phyloP scores from a whole-genome alignment of 2,888 invertebrate species.

The Sylvicola cinctus region DNA sequence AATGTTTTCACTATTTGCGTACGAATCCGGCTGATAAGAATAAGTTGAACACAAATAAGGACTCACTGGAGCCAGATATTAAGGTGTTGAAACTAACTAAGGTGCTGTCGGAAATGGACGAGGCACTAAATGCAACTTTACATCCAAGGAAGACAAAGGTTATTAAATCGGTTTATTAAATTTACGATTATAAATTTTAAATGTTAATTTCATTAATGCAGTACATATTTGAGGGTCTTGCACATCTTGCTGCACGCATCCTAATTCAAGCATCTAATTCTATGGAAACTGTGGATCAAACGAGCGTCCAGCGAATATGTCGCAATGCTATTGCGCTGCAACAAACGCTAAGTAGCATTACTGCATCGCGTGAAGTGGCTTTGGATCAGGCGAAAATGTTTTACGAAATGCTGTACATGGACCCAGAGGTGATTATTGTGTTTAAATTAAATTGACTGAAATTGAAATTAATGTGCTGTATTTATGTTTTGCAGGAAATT shows the following conservation, averaged over 20 bases:
- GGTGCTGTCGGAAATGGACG: conserved; percentile 57
- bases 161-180: too few species aligned
- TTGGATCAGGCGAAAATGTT: conserved; percentile 78
- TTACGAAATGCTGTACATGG: conserved; percentile 64
- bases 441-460: background rate
- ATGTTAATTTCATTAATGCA: conserved; percentile 22
- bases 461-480: background rate
- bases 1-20: background rate
- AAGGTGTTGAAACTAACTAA: conserved; percentile 58
- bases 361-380: conserved; percentile 58
- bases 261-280: conserved; percentile 62
- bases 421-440: conserved; percentile 44
- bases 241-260: conserved; percentile 54
- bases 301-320: conserved; percentile 66
- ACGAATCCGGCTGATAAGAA: background rate
- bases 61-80: conserved; percentile 55
- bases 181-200: conserved; percentile 4
- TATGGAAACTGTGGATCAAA: conserved; percentile 59
- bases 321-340: conserved; percentile 69
- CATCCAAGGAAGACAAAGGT: conserved; percentile 61
- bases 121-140: conserved; percentile 50
- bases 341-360: conserved; percentile 68
- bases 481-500: conserved; percentile 44
- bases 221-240: conserved; percentile 82
- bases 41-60: conserved; percentile 23